Evolutionary conservation across 2,888 invertebrate genomes (phyloP).

Genomic region (Chesias legatella): DNA sequence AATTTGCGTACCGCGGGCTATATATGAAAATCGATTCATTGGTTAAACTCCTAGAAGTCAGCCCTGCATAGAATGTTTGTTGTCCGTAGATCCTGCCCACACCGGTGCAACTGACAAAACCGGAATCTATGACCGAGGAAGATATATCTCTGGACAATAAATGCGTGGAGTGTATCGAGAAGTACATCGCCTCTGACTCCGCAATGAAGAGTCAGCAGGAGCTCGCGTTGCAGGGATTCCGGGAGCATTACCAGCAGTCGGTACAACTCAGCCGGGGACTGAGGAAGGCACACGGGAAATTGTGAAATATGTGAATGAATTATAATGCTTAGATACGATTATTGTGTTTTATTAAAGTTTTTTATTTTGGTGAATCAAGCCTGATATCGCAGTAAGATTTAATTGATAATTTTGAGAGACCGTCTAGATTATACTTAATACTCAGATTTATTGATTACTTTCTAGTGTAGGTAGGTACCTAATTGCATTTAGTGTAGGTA

Average conservation of each 20-base stretch:
- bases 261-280: constrained; percentile 82
- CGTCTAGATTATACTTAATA: no score
- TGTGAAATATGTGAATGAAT: constrained; percentile 35
- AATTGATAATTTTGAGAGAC: no score
- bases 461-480: no score
- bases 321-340: constrained; percentile 48
- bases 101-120: constrained; percentile 62
- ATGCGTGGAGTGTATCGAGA: constrained; percentile 80
- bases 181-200: constrained; percentile 82
- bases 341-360: constrained; percentile 12
- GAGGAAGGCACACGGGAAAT: constrained; percentile 83
- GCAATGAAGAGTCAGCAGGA: constrained; percentile 85
- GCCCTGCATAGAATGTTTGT: no score
- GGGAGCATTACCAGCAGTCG: constrained; percentile 82
- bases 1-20: no score
- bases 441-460: no score
- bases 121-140: constrained; percentile 75
- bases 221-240: constrained; percentile 85
- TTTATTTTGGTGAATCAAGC: no score
- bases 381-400: no score
- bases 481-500: no score
- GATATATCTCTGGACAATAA: constrained; percentile 77
- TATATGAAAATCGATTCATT: no score
- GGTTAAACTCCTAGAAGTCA: no score
- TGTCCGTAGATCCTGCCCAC: constrained; percentile 60